Evolutionary conservation across 1,140 invertebrate genomes (phyloP), one percentile per base, ranked within the genome.

Genomic region (Cecropterus lyciades): DNA sequence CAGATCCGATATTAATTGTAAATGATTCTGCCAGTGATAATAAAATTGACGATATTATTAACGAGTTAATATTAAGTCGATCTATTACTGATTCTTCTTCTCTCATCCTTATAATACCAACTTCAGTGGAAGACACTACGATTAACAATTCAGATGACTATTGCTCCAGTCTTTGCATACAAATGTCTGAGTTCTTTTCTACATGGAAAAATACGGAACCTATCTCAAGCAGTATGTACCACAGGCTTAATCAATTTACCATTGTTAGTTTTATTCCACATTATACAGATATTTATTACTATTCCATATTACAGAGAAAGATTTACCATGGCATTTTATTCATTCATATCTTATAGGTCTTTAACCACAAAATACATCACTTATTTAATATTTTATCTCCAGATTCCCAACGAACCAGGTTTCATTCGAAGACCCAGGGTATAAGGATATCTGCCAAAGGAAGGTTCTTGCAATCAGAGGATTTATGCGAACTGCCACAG

Each of bases 131-230:
- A 0, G 62, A 72, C 2, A 30, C 17, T 1, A 40, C 30, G 0
- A 37, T 13, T 4, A 1, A 37, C 10, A 37, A 10, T 48, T 69
- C 43, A 5, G 16, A 67, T 20, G 52, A 10, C n/a, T 9, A 49
- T 8, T 65, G 57, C 48, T 81, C 80, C 6, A 71, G 75, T 13
- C 69, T 80, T 51, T 80, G 70, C 37, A 72, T 80, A 13, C 70
- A 79, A 43, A 15, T 80, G 24, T 77, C 72, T 13, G 60, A 75
- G 65, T 72, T 65, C 27, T 20, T 55, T 43, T 45, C 27, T 13
- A 62, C 46, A 10, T 73, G 65, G 57, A 75, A 65, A 13, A 52
- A 48, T 14, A 66, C 37, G 11, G 15, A 14, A n/a, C 14, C 51
- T 42, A 15, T 24, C 43, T 45, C 55, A 45, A 40, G 46, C 24